phyloP scores from a whole-genome alignment of 2,797 vertebrate species.

The Cygnus olor region DNA sequence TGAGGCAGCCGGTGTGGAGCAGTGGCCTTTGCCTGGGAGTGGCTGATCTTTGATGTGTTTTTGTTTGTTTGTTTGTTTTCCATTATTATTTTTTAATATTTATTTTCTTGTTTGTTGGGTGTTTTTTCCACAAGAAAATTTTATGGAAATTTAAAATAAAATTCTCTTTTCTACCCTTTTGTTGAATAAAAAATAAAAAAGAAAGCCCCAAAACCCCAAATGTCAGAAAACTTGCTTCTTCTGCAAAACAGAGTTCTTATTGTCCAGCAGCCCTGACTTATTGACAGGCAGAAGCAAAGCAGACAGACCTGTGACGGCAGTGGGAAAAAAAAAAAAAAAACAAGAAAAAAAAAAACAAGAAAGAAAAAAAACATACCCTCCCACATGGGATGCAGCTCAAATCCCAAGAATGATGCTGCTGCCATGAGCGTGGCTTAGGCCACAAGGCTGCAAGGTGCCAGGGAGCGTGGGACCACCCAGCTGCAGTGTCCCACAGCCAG shows the following conservation, averaged over 20 bases:
- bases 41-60: not conserved
- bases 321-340: not conserved
- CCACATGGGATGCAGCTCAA: not conserved
- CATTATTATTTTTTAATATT: too few relatives aligned
- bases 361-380: not conserved
- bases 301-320: constrained; percentile 41
- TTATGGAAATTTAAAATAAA: not conserved
- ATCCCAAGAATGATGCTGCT: not conserved
- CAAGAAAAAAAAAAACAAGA: not conserved
- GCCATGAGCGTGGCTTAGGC: not conserved
- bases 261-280: constrained; percentile 3
- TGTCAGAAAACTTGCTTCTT: constrained; percentile 19
- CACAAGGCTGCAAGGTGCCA: fast-evolving
- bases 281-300: constrained; percentile 59
- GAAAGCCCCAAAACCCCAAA: constrained; percentile 15
- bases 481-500: not conserved
- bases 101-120: not conserved
- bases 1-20: not conserved
- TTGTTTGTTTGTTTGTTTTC: not conserved
- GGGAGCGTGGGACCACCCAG: not conserved
- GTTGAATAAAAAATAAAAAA: not conserved
- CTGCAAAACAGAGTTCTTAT: constrained; percentile 13
- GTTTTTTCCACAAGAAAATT: not conserved
- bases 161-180: not conserved
- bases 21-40: not conserved